These are phyloP conservation scores for Campoletis sonorensis DNA, from an alignment of 1,140 invertebrate species.

Conservation along the genomic window DNA sequence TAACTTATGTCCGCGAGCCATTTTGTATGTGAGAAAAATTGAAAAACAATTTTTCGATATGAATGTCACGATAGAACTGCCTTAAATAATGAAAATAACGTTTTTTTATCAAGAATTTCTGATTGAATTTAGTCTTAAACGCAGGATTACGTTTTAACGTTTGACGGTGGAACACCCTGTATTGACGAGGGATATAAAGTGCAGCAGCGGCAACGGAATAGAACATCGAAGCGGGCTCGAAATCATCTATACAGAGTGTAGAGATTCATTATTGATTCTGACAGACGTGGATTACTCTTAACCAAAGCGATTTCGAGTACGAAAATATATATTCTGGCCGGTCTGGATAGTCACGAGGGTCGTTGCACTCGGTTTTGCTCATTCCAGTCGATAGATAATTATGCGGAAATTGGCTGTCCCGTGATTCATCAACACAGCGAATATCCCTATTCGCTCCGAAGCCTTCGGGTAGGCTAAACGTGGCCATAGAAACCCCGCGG, in stretches of 20 bases:
- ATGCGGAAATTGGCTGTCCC: background rate
- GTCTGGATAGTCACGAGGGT: background rate
- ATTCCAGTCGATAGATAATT: background rate
- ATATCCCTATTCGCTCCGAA: no score
- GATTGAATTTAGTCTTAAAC: no score
- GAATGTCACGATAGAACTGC: no score
- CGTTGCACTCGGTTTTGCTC: background rate
- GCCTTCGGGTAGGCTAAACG: no score
- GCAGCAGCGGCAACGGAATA: background rate
- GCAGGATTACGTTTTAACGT: no score
- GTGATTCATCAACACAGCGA: background rate
- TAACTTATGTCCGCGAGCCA: no score
- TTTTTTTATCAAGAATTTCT: no score
- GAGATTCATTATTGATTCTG: slow-evolving; percentile 25
- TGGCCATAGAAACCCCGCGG: no score
- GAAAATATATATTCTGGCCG: background rate
- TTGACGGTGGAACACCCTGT: no score
- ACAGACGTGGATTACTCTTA: slow-evolving; percentile 22
- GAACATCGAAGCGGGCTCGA: background rate
- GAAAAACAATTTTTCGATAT: no score
- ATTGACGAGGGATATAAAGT: background rate
- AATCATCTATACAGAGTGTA: background rate
- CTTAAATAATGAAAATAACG: no score
- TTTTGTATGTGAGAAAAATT: no score
- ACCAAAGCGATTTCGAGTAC: background rate